phyloP scores from a whole-genome alignment of 1,140 invertebrate genomes.

The Archivesica marissinica region DNA sequence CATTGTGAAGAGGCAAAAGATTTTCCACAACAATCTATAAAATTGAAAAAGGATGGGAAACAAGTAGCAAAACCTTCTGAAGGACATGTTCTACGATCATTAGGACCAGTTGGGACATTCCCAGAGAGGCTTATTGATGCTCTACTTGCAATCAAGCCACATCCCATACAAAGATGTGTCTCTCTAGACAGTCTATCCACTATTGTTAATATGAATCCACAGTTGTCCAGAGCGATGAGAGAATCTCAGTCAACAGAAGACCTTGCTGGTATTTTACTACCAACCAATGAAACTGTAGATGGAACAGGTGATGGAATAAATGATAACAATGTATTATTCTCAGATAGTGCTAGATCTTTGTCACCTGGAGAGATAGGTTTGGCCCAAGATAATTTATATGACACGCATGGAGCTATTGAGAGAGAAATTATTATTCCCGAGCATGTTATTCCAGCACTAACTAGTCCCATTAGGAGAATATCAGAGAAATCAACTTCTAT shows the following conservation, averaged over 20 bases:
- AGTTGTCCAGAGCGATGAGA: constrained; percentile 33
- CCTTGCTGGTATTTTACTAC: background rate
- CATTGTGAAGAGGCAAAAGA: too few relatives aligned
- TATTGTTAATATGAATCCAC: constrained; percentile 22
- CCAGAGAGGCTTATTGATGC: constrained; percentile 50
- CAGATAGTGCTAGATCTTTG: constrained; percentile 42
- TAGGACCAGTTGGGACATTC: constrained; percentile 9
- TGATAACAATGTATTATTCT: background rate
- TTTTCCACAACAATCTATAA: too few relatives aligned
- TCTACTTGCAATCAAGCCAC: constrained; percentile 36
- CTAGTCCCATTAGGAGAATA: constrained; percentile 12
- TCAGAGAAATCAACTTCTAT: constrained; percentile 71
- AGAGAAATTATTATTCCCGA: constrained; percentile 4
- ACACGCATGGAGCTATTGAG: constrained; percentile 7
- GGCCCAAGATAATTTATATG: constrained; percentile 17
- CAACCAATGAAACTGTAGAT: constrained; percentile 1
- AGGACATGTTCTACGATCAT: background rate
- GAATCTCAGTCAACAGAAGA: background rate
- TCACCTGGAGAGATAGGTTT: constrained; percentile 66
- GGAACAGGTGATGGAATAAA: background rate
- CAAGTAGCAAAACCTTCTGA: background rate
- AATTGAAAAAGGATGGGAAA: background rate
- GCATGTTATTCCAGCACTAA: background rate
- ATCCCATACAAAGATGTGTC: constrained; percentile 29
- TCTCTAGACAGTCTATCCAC: constrained; percentile 38